Percentiles rank a stretch among this genome's conserved stretches.
phyloP scores from a whole-genome alignment of 2,888 invertebrate species.

The Maniola hyperantus region DNA sequence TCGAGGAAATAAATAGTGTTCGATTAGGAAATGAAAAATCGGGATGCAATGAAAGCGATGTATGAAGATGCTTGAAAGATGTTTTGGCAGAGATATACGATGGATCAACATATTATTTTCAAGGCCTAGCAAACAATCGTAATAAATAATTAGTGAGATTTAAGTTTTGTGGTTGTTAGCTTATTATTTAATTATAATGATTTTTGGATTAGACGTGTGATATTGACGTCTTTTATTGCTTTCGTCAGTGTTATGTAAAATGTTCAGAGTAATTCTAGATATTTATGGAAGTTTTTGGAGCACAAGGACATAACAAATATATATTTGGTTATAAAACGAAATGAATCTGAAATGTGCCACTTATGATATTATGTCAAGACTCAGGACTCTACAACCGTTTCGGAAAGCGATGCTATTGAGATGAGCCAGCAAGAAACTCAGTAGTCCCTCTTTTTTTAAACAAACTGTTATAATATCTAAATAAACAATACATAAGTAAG shows the following conservation, averaged over 20 bases:
- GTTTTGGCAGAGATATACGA: slow-evolving; percentile 58
- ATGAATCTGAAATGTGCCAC: no score
- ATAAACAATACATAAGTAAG: no score
- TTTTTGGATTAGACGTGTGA: slow-evolving; percentile 13
- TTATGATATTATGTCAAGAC: no score
- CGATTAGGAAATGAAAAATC: slow-evolving; percentile 44
- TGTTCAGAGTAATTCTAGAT: not conserved
- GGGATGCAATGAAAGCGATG: slow-evolving; percentile 31
- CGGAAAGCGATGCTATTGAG: no score
- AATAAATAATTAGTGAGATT: slow-evolving; percentile 26
- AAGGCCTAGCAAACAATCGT: slow-evolving; percentile 60
- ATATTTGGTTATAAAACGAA: no score
- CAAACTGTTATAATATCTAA: no score
- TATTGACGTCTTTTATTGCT: slow-evolving; percentile 7
- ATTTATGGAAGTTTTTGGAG: not conserved
- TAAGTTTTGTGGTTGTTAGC: slow-evolving; percentile 43
- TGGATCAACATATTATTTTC: slow-evolving; percentile 53
- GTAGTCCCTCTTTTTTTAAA: no score
- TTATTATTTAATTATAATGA: slow-evolving; percentile 49
- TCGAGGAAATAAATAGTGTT: slow-evolving; percentile 40
- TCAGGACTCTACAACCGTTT: no score
- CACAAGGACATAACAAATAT: not conserved
- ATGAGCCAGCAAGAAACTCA: no score
- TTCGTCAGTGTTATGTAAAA: slow-evolving; percentile 1
- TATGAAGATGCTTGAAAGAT: slow-evolving; percentile 44